These are phyloP conservation scores for Muscicapa comitata DNA, from an alignment of 2,797 vertebrate species.

Conservation along the genomic window DNA sequence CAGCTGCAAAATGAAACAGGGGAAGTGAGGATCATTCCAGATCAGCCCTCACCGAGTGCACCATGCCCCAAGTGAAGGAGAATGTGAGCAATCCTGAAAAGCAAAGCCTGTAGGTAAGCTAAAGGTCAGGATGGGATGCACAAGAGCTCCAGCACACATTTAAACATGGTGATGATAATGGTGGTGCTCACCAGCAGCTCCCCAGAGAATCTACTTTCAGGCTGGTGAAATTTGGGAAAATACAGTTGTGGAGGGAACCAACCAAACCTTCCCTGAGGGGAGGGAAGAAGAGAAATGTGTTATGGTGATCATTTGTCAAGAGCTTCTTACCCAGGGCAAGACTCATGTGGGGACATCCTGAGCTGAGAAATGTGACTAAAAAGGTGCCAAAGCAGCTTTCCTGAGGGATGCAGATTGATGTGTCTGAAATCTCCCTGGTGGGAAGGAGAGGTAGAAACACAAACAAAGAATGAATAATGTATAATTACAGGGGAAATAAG, in stretches of 20 bases:
- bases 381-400: background rate
- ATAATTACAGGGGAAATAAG: background rate
- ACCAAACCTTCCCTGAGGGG: background rate
- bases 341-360: background rate
- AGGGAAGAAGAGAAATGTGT: background rate
- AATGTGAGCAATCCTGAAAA: background rate
- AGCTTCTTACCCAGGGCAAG: background rate
- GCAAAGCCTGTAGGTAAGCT: background rate
- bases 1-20: background rate
- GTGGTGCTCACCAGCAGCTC: background rate
- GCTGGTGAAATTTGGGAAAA: background rate
- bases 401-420: fast-evolving
- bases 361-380: background rate
- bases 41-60: background rate
- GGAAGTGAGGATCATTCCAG: background rate
- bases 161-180: background rate
- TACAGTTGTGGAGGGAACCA: background rate
- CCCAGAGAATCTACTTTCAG: background rate
- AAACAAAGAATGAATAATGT: background rate
- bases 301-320: background rate
- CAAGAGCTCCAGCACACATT: background rate
- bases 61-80: fast-evolving
- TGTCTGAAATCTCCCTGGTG: background rate
- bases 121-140: background rate
- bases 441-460: background rate